These are phyloP conservation scores for Crotalus viridis DNA, from an alignment of 2,113 vertebrate species.

Conservation along the genomic window DNA sequence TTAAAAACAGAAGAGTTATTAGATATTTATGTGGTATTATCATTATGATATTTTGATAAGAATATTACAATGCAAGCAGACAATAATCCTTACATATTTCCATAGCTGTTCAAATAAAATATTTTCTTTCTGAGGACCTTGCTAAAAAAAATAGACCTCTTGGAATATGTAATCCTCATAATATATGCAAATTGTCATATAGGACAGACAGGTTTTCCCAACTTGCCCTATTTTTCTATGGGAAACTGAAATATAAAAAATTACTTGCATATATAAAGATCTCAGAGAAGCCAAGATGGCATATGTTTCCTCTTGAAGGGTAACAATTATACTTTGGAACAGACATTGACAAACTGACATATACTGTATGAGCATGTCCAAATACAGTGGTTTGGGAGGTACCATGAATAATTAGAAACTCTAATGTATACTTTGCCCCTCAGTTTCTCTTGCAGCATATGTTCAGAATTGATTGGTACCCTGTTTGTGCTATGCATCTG, in stretches of 20 bases:
- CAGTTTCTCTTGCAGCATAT: background rate
- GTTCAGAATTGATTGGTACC: background rate
- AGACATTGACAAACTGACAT: background rate
- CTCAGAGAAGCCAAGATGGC: background rate
- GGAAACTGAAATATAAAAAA: too few relatives aligned
- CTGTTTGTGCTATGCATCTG: background rate
- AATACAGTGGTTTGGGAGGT: background rate
- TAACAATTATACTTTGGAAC: background rate
- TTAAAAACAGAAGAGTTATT: too few relatives aligned
- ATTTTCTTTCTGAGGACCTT: background rate
- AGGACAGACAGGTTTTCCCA: background rate
- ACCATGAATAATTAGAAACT: background rate
- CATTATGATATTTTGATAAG: background rate
- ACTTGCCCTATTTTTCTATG: background rate
- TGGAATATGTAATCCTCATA: background rate
- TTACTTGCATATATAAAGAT: background rate
- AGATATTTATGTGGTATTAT: background rate
- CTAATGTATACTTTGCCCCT: background rate
- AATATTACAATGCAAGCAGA: background rate
- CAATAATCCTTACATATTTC: too few relatives aligned
- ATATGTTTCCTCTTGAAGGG: background rate
- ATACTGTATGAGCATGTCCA: background rate
- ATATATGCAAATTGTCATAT: background rate
- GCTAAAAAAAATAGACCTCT: background rate
- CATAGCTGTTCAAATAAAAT: background rate